Evolutionary conservation across 2,888 invertebrate species (phyloP), one percentile per base, ranked within the genome.

Genomic region (Agapetus fuscipes): DNA sequence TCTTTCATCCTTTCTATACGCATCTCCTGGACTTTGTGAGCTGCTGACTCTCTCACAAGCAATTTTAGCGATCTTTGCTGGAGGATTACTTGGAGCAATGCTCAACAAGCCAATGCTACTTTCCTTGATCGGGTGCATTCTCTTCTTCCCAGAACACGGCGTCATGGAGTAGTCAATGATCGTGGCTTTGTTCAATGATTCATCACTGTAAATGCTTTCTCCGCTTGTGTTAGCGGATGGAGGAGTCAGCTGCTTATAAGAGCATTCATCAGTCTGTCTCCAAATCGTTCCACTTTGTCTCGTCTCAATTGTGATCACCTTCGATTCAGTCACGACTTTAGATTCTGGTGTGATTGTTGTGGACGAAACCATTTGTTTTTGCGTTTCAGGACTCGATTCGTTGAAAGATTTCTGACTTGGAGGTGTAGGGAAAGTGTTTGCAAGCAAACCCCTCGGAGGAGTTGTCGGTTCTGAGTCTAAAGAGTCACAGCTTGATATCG

Each of bases 401-500:
- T 67, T 68, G 16, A 73, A 74, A 0, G 73, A 74, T 9, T 74
- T 74, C 41, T 72, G 63, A 47, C 76, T 76, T 0, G 76, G 75
- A 0, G 76, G 76, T 1, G 76, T 76, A 0, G 76, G 71, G 43
- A 69, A 71, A 5, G 49, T 42, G 0, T 66, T 72, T 10, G 57
- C 53, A 38, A 49, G 20, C 31, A 65, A 58, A 10, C 64, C 63
- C 30, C 72, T 56, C 0, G 74, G 73, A 1, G 73, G 73, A 0
- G 69, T 68, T 49, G 71, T 67, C 1, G 68, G 49, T 49, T 71
- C 71, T 0, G 71, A 72, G 32, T 65, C 64, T 0, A 73, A 70
- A 3, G 74, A 72, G 48, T 79, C 80, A 49, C 76, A 77, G 34
- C 80, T 79, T 4, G 80, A 80, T 30, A 77, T 76, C 29, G 81